These are phyloP conservation scores for Agriopis leucophaearia DNA, from an alignment of 2,888 invertebrate genomes.

Conservation along the genomic window DNA sequence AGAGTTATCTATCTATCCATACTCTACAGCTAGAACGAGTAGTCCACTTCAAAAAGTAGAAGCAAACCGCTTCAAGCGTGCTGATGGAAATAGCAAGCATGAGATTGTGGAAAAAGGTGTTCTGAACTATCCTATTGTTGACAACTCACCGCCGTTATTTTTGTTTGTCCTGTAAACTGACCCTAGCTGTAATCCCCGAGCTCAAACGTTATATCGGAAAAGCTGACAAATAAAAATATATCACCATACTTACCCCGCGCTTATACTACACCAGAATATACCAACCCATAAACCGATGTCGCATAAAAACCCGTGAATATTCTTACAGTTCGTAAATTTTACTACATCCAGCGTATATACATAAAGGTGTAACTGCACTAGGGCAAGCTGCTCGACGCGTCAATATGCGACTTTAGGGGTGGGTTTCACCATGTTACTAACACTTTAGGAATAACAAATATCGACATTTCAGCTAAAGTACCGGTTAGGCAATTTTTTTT, in stretches of 20 bases:
- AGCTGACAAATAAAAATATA: constrained; percentile 22
- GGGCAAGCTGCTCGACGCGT: neutral
- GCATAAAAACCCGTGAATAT: constrained; percentile 77
- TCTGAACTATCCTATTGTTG: too few relatives aligned
- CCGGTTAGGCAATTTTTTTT: too few relatives aligned
- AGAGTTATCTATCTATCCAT: too few relatives aligned
- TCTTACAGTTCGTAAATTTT: constrained; percentile 83
- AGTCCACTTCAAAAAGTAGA: too few relatives aligned
- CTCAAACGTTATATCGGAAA: constrained; percentile 6
- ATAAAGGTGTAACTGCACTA: neutral
- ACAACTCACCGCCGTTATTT: neutral
- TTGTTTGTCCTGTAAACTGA: constrained; percentile 3
- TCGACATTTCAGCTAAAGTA: too few relatives aligned
- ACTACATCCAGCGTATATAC: constrained; percentile 64
- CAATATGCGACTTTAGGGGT: neutral
- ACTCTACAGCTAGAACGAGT: too few relatives aligned
- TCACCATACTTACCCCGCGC: constrained; percentile 20
- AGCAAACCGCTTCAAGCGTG: too few relatives aligned
- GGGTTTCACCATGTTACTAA: too few relatives aligned
- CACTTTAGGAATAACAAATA: too few relatives aligned
- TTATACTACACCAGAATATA: constrained; percentile 46
- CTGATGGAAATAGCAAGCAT: too few relatives aligned
- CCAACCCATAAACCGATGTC: constrained; percentile 67
- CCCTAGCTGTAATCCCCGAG: constrained; percentile 2
- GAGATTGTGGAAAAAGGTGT: too few relatives aligned